phyloP scores from a whole-genome alignment of 2,797 vertebrate genomes.

The Rhincodon typus region DNA sequence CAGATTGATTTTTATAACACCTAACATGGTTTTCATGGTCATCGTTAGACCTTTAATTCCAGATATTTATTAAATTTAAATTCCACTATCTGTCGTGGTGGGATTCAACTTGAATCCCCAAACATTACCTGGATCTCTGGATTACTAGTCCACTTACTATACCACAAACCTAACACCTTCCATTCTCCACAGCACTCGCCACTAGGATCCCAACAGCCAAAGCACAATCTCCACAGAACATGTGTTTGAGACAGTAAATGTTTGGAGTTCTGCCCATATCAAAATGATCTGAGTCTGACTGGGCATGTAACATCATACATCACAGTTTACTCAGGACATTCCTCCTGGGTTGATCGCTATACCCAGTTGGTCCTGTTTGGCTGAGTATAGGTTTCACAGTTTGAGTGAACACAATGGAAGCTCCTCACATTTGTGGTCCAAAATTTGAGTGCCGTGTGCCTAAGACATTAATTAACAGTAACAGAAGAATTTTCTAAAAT shows the following conservation, averaged over 20 bases:
- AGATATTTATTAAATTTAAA: too few species aligned
- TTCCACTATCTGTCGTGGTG: too few species aligned
- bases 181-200: neutral
- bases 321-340: neutral
- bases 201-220: neutral
- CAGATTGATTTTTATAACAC: too few species aligned
- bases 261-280: neutral
- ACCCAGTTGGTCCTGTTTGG: neutral
- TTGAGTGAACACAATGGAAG: neutral
- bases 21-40: too few species aligned
- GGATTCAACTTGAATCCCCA: too few species aligned
- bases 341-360: neutral
- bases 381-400: neutral
- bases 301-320: neutral
- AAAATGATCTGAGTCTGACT: neutral
- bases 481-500: neutral
- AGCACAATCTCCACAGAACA: neutral
- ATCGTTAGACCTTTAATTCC: too few species aligned
- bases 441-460: neutral
- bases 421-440: neutral
- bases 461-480: neutral
- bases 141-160: too few species aligned
- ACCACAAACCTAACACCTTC: too few species aligned
- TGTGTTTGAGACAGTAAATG: neutral
- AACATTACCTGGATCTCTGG: too few species aligned